Evolutionary conservation across 2,113 vertebrate species (phyloP).

Genomic region (Pandion haliaetus): DNA sequence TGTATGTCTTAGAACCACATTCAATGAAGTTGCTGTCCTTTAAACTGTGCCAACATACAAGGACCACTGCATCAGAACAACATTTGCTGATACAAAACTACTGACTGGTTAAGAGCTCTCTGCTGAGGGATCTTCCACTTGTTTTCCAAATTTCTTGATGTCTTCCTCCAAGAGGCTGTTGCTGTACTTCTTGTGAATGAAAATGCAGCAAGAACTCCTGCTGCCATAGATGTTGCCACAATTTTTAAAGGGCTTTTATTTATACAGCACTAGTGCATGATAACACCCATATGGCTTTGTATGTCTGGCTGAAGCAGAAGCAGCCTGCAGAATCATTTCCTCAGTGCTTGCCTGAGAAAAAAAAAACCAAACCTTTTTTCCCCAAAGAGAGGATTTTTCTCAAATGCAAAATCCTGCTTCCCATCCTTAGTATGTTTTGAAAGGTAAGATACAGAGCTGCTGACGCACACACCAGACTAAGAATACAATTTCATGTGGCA

Average conservation of each 20-base stretch:
- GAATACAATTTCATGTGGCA: neutral
- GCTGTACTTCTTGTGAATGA: neutral
- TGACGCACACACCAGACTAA: neutral
- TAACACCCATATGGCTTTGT: neutral
- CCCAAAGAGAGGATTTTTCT: neutral
- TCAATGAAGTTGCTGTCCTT: neutral
- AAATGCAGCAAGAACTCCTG: neutral
- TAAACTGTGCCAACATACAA: neutral
- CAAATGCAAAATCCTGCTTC: neutral
- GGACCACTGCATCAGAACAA: neutral
- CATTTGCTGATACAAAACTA: neutral
- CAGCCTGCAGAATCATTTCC: neutral
- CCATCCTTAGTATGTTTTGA: neutral
- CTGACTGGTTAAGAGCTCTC: neutral
- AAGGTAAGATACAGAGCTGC: neutral
- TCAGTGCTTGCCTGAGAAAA: neutral
- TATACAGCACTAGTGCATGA: neutral
- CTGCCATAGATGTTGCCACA: neutral
- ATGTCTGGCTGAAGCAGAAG: neutral
- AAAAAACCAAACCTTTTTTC: fast-evolving
- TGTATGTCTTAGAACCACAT: neutral
- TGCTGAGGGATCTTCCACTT: neutral
- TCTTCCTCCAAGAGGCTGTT: neutral
- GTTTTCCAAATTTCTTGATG: neutral
- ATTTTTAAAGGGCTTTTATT: neutral